phyloP scores from a whole-genome alignment of 1,140 invertebrate genomes.

The Trichogramma pretiosum region DNA sequence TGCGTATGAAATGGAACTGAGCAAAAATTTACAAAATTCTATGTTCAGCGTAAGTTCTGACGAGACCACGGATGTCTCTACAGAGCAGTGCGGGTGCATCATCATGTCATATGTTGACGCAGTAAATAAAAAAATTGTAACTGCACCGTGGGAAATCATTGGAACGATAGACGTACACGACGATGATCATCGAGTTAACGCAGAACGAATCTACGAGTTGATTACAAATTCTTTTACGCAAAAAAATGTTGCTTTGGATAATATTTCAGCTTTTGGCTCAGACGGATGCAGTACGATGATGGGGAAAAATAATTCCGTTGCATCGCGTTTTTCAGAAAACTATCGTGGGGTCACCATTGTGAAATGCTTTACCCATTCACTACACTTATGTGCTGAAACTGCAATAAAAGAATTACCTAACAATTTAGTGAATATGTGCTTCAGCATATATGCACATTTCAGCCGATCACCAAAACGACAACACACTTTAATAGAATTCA shows the following conservation, averaged over 20 bases:
- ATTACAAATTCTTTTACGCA: neutral
- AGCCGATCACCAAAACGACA: conserved; percentile 7
- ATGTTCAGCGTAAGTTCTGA: conserved; percentile 11
- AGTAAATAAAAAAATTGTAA: neutral
- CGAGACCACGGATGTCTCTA: conserved; percentile 11
- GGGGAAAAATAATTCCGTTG: conserved; percentile 30
- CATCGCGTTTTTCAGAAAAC: conserved; percentile 19
- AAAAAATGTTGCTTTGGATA: conserved; percentile 17
- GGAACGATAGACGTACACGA: neutral
- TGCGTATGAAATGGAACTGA: neutral
- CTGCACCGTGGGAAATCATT: neutral
- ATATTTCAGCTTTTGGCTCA: conserved; percentile 33
- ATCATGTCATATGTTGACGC: conserved; percentile 5
- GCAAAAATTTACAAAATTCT: neutral
- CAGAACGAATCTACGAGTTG: neutral
- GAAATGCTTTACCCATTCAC: conserved; percentile 37
- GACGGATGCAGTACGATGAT: conserved; percentile 36
- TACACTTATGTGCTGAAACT: conserved; percentile 30
- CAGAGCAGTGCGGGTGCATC: conserved; percentile 11
- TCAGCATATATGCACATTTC: neutral
- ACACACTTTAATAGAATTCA: conserved; percentile 20
- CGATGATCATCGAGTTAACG: neutral
- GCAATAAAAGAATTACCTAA: conserved; percentile 30
- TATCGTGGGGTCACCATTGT: conserved; percentile 26
- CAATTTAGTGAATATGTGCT: conserved; percentile 16